Percentiles rank a stretch among this genome's conserved stretches.
phyloP scores from a whole-genome alignment of 2,797 vertebrate genomes.

The Okamejei kenojei region DNA sequence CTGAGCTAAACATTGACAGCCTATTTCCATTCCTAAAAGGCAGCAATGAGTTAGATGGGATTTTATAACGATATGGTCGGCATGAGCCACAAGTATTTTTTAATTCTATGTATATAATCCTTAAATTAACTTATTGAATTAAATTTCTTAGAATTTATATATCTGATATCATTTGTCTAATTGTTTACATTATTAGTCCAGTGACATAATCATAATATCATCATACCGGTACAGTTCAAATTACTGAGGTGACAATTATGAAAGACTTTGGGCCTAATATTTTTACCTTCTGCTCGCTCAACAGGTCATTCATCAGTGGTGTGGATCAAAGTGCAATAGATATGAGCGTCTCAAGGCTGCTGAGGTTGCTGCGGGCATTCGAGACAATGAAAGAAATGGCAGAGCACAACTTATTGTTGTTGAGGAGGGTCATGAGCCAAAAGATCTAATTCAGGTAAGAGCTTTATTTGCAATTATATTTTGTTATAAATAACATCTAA shows the following conservation, averaged over 20 bases:
- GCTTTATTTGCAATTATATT: too few species aligned
- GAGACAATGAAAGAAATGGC: constrained; percentile 80
- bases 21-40: too few species aligned
- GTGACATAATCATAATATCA: too few species aligned
- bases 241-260: not conserved
- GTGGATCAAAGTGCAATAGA: constrained; percentile 77
- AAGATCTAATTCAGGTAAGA: constrained; percentile 59
- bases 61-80: too few species aligned
- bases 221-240: not conserved
- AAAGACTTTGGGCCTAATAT: not conserved
- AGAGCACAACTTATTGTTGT: constrained; percentile 67
- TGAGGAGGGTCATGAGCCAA: constrained; percentile 72
- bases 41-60: too few species aligned
- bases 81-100: too few species aligned
- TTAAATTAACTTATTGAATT: too few species aligned
- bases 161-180: too few species aligned
- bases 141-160: too few species aligned
- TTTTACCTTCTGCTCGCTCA: not conserved
- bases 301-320: constrained; percentile 85
- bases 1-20: too few species aligned
- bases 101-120: too few species aligned
- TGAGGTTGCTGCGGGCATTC: constrained; percentile 75
- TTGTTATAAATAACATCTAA: not conserved
- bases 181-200: too few species aligned
- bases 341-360: constrained; percentile 77